Percentiles rank a stretch among this genome's conserved stretches.
phyloP scores from a whole-genome alignment of 1,140 invertebrate species.

The Drosophila lacteicornis region DNA sequence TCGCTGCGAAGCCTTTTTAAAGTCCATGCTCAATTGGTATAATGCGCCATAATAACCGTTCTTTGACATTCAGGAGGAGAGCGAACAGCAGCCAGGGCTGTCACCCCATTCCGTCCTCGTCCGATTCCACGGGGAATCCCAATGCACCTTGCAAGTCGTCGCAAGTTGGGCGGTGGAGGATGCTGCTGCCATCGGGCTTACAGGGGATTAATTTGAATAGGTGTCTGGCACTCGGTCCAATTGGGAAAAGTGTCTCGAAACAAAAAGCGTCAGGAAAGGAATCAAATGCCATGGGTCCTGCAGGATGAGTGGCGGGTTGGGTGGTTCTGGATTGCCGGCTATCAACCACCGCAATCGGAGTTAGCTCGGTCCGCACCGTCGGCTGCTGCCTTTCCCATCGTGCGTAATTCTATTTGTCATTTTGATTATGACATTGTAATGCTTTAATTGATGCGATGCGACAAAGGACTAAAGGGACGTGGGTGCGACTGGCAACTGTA shows the following conservation, averaged over 20 bases:
- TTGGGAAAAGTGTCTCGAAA: conserved; percentile 73
- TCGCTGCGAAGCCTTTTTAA: conserved; percentile 47
- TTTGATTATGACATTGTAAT: conserved; percentile 85
- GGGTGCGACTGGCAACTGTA: conserved; percentile 54
- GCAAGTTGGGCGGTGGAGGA: conserved; percentile 1
- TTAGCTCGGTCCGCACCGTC: conserved; percentile 39
- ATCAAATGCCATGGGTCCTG: conserved; percentile 33
- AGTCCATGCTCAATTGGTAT: conserved; percentile 53
- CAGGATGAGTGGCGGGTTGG: conserved; percentile 1
- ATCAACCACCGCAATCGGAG: conserved; percentile 65
- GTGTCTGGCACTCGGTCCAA: conserved; percentile 62
- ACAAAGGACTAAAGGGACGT: conserved; percentile 49
- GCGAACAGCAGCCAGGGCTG: conserved; percentile 34
- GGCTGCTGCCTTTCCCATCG: conserved; percentile 81
- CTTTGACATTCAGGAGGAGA: conserved; percentile 35
- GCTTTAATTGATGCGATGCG: conserved; percentile 84
- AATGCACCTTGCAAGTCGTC: conserved; percentile 27
- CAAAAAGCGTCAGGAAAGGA: conserved; percentile 52
- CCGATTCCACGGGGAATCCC: background rate
- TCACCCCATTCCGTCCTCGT: conserved; percentile 23
- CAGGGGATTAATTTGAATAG: conserved; percentile 81
- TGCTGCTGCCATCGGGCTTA: conserved; percentile 59
- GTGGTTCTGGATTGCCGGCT: conserved; percentile 38
- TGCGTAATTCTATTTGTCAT: conserved; percentile 85
- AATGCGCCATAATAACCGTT: conserved; percentile 61